Percentiles rank a stretch among this genome's conserved stretches.
Conservation (phyloP, 2,888 invertebrate species). For the Empis stercorea region DNA sequence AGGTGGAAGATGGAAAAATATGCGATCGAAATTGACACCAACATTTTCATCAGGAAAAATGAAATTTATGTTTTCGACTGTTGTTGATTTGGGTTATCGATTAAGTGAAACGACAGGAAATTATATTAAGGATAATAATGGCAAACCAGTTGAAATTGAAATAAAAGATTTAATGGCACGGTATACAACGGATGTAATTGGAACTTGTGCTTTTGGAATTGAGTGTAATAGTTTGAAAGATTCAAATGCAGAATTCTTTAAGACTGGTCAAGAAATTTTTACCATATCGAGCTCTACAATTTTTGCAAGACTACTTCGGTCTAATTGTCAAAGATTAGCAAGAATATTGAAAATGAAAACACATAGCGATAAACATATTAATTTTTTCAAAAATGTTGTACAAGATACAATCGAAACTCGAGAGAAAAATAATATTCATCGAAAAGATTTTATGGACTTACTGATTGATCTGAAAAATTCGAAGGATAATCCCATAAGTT, state of each 20-base stretch:
- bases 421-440: neutral
- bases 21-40: neutral
- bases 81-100: constrained; percentile 18
- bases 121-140: neutral
- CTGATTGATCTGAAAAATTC: neutral
- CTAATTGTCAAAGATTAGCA: neutral
- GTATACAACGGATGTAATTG: neutral
- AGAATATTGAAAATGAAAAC: neutral
- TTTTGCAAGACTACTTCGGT: neutral
- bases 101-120: constrained; percentile 11
- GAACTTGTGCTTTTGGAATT: neutral
- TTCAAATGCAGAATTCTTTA: neutral
- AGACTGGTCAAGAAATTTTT: constrained; percentile 9
- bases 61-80: constrained; percentile 9
- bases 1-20: neutral
- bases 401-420: neutral
- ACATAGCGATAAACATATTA: neutral
- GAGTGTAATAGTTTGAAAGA: constrained; percentile 1
- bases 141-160: neutral
- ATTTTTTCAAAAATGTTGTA: neutral
- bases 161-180: neutral
- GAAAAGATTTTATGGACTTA: neutral
- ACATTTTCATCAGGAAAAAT: neutral
- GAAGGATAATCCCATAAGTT: neutral
- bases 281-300: constrained; percentile 6